Evolutionary conservation across 1,140 invertebrate genomes (phyloP), one percentile per base, ranked within the genome.

Genomic region (Agrypnia vestita): DNA sequence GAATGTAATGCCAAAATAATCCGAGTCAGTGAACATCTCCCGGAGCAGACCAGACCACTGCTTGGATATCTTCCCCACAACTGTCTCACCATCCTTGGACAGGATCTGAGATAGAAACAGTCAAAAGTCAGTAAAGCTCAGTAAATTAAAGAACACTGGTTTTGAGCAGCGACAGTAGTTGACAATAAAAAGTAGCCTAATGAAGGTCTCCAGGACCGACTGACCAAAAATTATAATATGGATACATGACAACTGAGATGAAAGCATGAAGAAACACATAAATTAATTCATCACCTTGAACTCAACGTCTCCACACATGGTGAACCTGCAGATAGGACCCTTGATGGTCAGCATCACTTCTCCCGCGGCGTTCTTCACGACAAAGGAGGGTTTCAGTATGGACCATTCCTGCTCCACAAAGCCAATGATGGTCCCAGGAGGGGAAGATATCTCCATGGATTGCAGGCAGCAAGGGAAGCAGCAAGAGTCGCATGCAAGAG

Each of bases 401-500:
- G 93, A 95, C 96, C 96, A 98, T 78, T 96, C 92, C 90, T 98
- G 96, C 79, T 94, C 91, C 8, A 98, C 91, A 6, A 91, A 92
- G 19, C 97, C 96, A 56, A 97, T 90, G 0, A 94, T 85, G 61
- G 90, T 93, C 4, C 94, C 94, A 0, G 93, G 93, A 6, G 94
- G 94, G 0, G 94, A 88, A 0, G 91, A 91, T 8, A 96, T 93
- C 84, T 95, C 94, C 89, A 96, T 92, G 84, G 94, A 94, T 90
- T 97, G 96, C 82, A 97, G 89, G 87, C 95, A 97, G 87, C 96
- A 97, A 6, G 95, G 95, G 84, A 93, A 97, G 84, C 91, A 94
- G 85, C 96, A 97, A 4, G 92, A 91, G 79, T 92, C 91, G 86
- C 96, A 97, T 12, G 94, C 92, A 13, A 96, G 87, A 0, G 95